Evolutionary conservation across 2,888 invertebrate genomes (phyloP).

Genomic region (Acanthosepion esculentum): DNA sequence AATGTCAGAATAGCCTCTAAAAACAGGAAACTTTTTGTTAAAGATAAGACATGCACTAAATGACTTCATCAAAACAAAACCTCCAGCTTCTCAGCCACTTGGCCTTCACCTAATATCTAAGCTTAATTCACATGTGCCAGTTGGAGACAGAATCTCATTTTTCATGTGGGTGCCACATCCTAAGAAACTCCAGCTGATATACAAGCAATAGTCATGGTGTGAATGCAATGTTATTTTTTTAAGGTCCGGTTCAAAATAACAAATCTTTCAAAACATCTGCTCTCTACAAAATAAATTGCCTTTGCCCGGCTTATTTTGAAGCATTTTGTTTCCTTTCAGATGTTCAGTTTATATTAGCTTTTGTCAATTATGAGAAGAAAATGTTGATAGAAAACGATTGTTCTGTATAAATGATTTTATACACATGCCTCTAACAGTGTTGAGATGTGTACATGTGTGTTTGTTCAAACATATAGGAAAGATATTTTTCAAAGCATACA

Average conservation of each 20-base stretch:
- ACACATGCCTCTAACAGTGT: background rate
- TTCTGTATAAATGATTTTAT: background rate
- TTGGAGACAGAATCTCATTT: background rate
- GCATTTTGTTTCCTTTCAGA: background rate
- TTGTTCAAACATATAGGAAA: background rate
- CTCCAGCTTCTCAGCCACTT: background rate
- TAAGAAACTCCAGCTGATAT: background rate
- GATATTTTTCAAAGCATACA: background rate
- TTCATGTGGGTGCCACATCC: background rate
- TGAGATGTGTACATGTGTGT: background rate
- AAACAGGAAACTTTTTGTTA: no score
- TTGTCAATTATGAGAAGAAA: background rate
- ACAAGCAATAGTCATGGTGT: background rate
- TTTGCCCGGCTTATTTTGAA: background rate
- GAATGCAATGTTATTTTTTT: background rate
- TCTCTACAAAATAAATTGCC: background rate
- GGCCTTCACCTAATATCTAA: no score
- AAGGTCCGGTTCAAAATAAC: constrained; percentile 17
- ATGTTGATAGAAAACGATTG: background rate
- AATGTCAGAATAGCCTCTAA: no score
- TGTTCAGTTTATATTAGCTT: background rate
- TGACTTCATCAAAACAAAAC: background rate
- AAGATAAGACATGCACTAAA: no score
- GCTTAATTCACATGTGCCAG: background rate
- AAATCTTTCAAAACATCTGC: background rate